Percentiles rank a stretch among this genome's conserved stretches.
Conservation (phyloP, 2,888 invertebrate species). For the Steinernema hermaphroditum region DNA sequence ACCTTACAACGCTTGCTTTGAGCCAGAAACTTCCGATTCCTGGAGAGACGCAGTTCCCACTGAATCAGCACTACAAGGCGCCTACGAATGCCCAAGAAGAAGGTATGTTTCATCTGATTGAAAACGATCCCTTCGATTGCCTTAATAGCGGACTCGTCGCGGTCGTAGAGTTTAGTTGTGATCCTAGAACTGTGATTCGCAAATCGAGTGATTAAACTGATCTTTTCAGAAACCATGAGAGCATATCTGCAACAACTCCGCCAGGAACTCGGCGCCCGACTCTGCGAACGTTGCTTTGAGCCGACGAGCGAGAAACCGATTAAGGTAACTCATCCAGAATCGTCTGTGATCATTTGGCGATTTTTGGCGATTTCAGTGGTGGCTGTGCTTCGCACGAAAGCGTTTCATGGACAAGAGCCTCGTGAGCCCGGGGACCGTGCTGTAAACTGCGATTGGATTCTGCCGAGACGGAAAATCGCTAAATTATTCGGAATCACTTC, state of each 20-base stretch:
- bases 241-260: constrained; percentile 89
- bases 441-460: neutral
- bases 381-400: constrained; percentile 98
- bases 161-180: constrained; percentile 1
- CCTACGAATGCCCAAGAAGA: constrained; percentile 80
- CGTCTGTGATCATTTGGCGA: neutral
- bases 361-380: constrained; percentile 75
- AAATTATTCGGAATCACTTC: no score
- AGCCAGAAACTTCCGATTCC: constrained; percentile 84
- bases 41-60: constrained; percentile 88
- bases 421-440: constrained; percentile 13
- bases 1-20: constrained; percentile 93
- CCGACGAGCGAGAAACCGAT: neutral
- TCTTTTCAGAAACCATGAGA: constrained; percentile 78
- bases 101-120: constrained; percentile 71
- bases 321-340: constrained; percentile 8
- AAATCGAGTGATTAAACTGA: neutral
- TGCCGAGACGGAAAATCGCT: no score
- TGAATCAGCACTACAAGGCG: constrained; percentile 91
- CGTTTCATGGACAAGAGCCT: constrained; percentile 99
- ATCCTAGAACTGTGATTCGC: no score
- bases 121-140: neutral
- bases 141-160: constrained; percentile 28
- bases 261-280: constrained; percentile 88
- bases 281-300: constrained; percentile 85